A percentile compares a stretch with the other conserved stretches of the same genome.
phyloP scores from a whole-genome alignment of 2,113 vertebrate species.

The Camelus dromedarius region DNA sequence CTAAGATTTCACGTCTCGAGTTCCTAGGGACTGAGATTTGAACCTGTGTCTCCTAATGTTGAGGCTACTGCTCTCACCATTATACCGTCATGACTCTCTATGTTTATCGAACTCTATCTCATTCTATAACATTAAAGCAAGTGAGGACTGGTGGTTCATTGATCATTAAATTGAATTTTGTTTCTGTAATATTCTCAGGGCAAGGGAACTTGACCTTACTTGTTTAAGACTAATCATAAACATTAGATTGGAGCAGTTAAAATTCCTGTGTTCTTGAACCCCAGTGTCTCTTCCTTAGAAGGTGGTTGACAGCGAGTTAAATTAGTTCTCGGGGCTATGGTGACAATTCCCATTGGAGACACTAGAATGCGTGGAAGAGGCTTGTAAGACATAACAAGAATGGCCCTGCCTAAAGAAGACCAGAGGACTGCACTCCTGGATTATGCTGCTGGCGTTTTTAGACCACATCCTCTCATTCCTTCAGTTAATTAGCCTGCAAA shows the following conservation, averaged over 20 bases:
- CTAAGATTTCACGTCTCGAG: background rate
- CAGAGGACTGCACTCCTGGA: background rate
- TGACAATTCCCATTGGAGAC: background rate
- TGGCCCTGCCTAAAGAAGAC: background rate
- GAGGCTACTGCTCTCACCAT: background rate
- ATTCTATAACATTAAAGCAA: background rate
- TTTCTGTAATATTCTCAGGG: background rate
- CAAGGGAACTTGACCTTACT: conserved; percentile 16
- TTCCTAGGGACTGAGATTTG: background rate
- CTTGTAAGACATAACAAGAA: background rate
- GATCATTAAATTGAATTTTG: background rate
- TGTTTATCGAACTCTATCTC: background rate
- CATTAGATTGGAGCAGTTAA: background rate
- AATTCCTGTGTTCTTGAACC: background rate
- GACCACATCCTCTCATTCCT: background rate
- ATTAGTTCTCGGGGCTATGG: background rate
- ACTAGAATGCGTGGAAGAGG: background rate
- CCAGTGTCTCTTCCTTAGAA: background rate
- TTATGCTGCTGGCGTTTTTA: background rate
- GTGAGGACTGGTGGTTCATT: background rate
- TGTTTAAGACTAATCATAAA: background rate
- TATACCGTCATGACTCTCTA: background rate
- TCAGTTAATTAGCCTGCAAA: background rate
- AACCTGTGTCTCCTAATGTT: background rate
- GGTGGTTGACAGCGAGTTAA: background rate